Conservation (phyloP, 2,113 vertebrate species). For the Solenodon paradoxus region DNA sequence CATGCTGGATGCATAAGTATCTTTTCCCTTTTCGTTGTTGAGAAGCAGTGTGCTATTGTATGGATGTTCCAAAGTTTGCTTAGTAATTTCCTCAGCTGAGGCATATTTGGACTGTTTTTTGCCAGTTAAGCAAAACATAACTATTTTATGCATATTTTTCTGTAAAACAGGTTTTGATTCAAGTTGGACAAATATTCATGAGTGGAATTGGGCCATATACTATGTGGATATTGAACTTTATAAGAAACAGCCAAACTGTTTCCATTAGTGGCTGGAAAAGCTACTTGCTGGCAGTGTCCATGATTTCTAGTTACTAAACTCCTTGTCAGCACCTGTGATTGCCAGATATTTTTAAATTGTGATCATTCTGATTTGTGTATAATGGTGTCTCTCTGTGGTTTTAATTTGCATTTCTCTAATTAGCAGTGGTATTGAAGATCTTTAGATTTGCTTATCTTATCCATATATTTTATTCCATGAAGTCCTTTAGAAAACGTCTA, state of each 20-base stretch:
- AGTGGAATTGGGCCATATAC: background rate
- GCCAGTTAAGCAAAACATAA: background rate
- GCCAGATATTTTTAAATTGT: background rate
- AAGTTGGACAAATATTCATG: background rate
- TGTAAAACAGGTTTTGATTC: background rate
- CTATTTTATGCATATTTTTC: background rate
- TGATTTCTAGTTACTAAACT: background rate
- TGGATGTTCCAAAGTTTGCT: background rate
- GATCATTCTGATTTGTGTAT: background rate
- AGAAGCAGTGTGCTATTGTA: no score
- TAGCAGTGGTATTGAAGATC: no score
- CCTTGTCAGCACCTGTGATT: background rate
- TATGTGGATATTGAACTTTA: no score
- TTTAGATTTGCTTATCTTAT: background rate
- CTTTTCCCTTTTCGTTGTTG: background rate
- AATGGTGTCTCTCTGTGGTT: no score
- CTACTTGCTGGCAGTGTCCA: background rate
- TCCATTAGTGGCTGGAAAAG: background rate
- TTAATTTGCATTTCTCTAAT: no score
- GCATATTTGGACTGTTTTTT: background rate
- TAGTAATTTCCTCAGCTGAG: background rate
- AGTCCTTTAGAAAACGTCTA: background rate
- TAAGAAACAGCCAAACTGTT: no score
- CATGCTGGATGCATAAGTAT: rapidly evolving
- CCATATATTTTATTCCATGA: background rate